Base-by-base conservation (phyloP, 2,113 vertebrate species). In the Entelurus aequoreus region DNA sequence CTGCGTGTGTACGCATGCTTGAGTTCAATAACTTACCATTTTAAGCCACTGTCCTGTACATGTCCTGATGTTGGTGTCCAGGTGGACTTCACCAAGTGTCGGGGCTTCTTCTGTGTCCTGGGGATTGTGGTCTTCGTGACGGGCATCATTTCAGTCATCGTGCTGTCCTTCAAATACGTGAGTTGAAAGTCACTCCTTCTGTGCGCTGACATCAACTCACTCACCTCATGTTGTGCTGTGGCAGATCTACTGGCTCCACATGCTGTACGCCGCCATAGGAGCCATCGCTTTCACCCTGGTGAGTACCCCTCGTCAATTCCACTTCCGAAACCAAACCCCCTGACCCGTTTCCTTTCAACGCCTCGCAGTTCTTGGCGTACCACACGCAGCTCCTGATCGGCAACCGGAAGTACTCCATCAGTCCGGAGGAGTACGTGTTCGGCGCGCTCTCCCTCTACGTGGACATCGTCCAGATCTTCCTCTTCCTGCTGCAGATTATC, bases 81-180 rank as follows among this genome's bases (percentile, higher is more conserved):
- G 97, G 97, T 99, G 76, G 97, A 99, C 84, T 97, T 99, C 72
- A 99, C 97, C 0, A 97, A 96, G 0, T 99, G 94, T 57, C 81
- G 88, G 0, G 97, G 97, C 14, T 90, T 99, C 0, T 97, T 99
- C 87, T 94, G 93, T 0, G 93, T 97, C 54, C 86, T 98, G 21
- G 94, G 92, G 21, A 95, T 98, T 0, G 95, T 98, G 7, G 60
- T 97, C n/a, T 92, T 93, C 71, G 94, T 99, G 71, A 94, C 93
- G 0, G 93, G 96, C 40, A 93, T 98, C 12, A 81, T 99, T 58
- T 90, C 94, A 0, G 80, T 86, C 68, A 94, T 99, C 0, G 95
- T 98, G 51, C 89, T 98, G 40, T 87, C 92, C 51, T 95, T 98
- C 85, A 91, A 93, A 94, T 99, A 99, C 0, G 97, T 99, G 80